Evolutionary conservation across 2,797 vertebrate species (phyloP).

Genomic region (Hylomyscus alleni): DNA sequence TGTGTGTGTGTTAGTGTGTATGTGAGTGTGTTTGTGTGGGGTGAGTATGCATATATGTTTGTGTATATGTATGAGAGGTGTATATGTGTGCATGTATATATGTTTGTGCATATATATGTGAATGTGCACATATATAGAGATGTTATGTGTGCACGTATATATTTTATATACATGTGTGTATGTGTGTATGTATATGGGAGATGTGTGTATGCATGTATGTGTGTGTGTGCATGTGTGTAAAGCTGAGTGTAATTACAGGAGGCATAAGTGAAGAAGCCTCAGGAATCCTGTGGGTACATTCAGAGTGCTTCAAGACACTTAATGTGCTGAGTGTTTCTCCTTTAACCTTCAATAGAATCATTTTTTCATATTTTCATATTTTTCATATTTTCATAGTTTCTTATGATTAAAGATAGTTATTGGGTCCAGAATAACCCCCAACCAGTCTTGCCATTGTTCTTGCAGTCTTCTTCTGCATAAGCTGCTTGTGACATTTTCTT

Average conservation of each 20-base stretch:
- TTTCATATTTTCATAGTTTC: too few species aligned
- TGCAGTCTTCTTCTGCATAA: not conserved
- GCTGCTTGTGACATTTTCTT: constrained; percentile 10
- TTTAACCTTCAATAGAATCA: constrained; percentile 34
- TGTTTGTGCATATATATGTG: not conserved
- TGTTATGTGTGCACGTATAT: too few species aligned
- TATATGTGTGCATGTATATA: not conserved
- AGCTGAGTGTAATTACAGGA: not conserved
- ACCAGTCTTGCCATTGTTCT: not conserved
- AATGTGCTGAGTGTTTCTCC: constrained; percentile 29
- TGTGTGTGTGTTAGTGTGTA: not conserved
- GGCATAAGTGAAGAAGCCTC: not conserved
- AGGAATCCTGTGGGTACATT: not conserved
- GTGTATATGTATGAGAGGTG: not conserved
- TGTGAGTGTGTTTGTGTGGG: not conserved
- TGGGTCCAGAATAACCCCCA: not conserved
- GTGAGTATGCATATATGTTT: not conserved
- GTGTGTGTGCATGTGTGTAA: too few species aligned
- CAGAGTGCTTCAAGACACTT: constrained; percentile 14
- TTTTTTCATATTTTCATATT: constrained; percentile 51
- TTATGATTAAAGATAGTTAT: constrained; percentile 28
- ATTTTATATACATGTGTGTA: not conserved
- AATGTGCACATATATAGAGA: not conserved
- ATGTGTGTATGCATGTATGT: not conserved
- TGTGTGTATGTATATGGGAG: too few species aligned